Evolutionary conservation across 2,113 vertebrate species (phyloP), one percentile per base, ranked within the genome.

Genomic region (Prunella fulvescens): DNA sequence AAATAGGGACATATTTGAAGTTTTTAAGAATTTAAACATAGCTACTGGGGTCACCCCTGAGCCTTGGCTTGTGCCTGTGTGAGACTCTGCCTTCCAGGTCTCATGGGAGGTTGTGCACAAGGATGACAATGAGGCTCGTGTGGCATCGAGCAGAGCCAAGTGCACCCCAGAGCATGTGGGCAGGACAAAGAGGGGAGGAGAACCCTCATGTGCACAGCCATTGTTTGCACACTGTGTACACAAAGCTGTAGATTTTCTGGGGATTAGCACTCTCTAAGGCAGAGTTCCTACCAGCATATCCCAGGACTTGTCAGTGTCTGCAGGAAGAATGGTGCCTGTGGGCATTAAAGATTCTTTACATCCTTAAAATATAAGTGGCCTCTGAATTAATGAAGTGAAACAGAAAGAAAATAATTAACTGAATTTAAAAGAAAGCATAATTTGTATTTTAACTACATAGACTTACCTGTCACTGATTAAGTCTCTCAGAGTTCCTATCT

Each of bases 41-140:
- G 1, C 1, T 48, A 10, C 10, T 69, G 31, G 86, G 73, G 44
- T 58, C 12, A n/a, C 4, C 19, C 17, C 50, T 28, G n/a, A 56
- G 22, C 7, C 14, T 53, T 58, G 33, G 6, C 45, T 81, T 48
- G 31, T 24, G 31, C 8, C 19, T 44, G 12, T 71, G 28, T 1
- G 4, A n/a, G 15, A 31, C 4, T 44, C 28, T 57, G n/a, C 14
- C 31, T 65, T 45, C 73, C 72, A 57, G 42, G 51, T 44, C 15
- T 29, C 3, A 0, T 15, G 70, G 25, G 22, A 56, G 56, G 22
- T 2, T 3, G 4, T 40, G 7, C 1, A 2, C 24, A 19, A 53
- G 17, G 28, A 25, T 48, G 11, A 5, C 74, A 64, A 0, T 3
- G 33, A 3, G 14, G 15, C 12, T 81, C 3, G 0, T 25, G 12